A percentile compares a stretch with the other conserved stretches of the same genome.
These are phyloP conservation scores for Hypomesus transpacificus DNA, from an alignment of 2,113 vertebrate genomes.

Conservation along the genomic window DNA sequence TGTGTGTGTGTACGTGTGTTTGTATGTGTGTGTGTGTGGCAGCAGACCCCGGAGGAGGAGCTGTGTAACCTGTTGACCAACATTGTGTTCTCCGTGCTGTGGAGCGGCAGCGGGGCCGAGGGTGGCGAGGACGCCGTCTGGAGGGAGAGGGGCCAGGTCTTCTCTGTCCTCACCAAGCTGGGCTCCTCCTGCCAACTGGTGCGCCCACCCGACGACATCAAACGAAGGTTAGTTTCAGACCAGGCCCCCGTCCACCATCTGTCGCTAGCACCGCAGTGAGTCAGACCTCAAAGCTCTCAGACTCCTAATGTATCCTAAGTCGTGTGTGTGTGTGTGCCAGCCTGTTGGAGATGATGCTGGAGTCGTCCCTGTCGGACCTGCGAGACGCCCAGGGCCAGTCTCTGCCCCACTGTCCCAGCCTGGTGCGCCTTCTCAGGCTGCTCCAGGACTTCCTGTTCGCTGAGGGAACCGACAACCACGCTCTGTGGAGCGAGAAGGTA, in stretches of 20 bases:
- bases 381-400: conserved; percentile 69
- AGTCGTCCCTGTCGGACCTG: conserved; percentile 88
- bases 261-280: background rate
- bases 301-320: background rate
- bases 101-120: conserved; percentile 84
- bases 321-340: conserved; percentile 54
- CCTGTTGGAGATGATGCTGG: conserved; percentile 98
- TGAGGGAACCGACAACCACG: conserved; percentile 86
- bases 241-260: background rate
- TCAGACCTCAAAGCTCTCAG: background rate
- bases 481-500: conserved; percentile 97
- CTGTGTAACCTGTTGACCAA: conserved; percentile 96
- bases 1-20: background rate
- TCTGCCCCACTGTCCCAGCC: conserved; percentile 79
- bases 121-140: conserved; percentile 81
- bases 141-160: conserved; percentile 93
- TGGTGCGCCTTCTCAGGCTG: conserved; percentile 86
- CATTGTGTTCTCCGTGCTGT: conserved; percentile 89
- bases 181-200: conserved; percentile 89
- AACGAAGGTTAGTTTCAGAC: conserved; percentile 79
- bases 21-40: conserved; percentile 2
- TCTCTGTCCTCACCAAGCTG: conserved; percentile 94
- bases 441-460: conserved; percentile 95
- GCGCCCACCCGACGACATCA: conserved; percentile 88
- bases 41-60: conserved; percentile 94